Conservation (phyloP, 2,888 invertebrate species). For the Volucella bombylans region DNA sequence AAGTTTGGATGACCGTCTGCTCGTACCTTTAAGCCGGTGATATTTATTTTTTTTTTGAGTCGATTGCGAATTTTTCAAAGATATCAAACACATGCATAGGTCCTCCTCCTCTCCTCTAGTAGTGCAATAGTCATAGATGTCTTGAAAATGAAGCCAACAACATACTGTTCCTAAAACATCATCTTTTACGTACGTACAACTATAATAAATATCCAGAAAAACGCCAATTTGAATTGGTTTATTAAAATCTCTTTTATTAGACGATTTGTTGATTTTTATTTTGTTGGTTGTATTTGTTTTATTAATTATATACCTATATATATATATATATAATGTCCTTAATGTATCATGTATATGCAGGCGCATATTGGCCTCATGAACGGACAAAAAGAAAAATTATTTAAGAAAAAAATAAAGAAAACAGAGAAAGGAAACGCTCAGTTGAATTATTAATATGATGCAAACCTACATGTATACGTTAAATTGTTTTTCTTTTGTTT, state of each 20-base stretch:
- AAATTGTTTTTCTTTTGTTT: constrained; percentile 21
- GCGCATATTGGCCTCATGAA: constrained; percentile 52
- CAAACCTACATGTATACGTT: constrained; percentile 64
- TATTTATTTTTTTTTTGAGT: no score
- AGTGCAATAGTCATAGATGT: no score
- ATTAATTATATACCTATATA: constrained; percentile 62
- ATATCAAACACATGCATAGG: no score
- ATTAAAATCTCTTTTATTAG: constrained; percentile 71
- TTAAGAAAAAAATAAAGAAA: constrained; percentile 32
- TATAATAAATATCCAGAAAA: neutral
- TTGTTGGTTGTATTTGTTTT: constrained; percentile 55
- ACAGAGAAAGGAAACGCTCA: constrained; percentile 52
- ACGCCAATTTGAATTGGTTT: constrained; percentile 37
- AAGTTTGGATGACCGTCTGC: no score
- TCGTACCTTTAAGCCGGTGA: no score
- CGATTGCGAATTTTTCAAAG: no score
- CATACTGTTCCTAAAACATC: no score
- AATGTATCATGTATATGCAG: constrained; percentile 52
- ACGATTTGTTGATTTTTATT: constrained; percentile 58
- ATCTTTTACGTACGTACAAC: no score
- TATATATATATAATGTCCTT: constrained; percentile 62
- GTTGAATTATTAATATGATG: constrained; percentile 60
- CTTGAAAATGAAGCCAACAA: no score
- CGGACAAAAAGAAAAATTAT: constrained; percentile 49
- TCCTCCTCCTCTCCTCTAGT: no score